These are phyloP conservation scores for Acleris laterana DNA, from an alignment of 2,888 invertebrate species.

Conservation along the genomic window DNA sequence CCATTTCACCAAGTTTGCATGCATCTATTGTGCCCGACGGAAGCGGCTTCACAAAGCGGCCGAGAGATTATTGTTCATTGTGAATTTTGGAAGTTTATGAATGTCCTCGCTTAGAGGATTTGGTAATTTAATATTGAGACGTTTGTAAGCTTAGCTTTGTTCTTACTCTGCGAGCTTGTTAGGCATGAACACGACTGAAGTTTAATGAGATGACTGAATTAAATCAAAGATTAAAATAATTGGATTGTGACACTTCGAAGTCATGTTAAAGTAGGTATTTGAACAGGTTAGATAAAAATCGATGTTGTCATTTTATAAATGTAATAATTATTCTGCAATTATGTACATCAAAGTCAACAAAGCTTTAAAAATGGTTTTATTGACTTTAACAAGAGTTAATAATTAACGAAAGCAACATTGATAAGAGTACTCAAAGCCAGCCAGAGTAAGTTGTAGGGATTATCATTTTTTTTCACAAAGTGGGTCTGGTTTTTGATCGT, in stretches of 20 bases:
- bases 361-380: too few relatives aligned
- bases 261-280: too few relatives aligned
- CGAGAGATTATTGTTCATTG: slow-evolving; percentile 70
- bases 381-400: too few relatives aligned
- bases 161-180: slow-evolving; percentile 24
- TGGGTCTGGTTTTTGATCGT: too few relatives aligned
- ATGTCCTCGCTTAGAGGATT: slow-evolving; percentile 54
- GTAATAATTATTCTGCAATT: too few relatives aligned
- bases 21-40: slow-evolving; percentile 78
- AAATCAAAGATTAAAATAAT: not conserved
- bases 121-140: slow-evolving; percentile 61
- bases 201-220: not conserved
- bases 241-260: not conserved
- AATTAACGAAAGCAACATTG: too few relatives aligned
- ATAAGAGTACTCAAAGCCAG: too few relatives aligned
- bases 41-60: slow-evolving; percentile 78
- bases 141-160: slow-evolving; percentile 49
- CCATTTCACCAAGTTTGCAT: slow-evolving; percentile 83
- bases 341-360: too few relatives aligned
- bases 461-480: too few relatives aligned
- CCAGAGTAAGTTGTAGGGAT: too few relatives aligned
- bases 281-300: too few relatives aligned
- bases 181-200: slow-evolving; percentile 1
- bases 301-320: too few relatives aligned
- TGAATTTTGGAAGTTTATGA: slow-evolving; percentile 64